Evolutionary conservation across 2,888 invertebrate species (phyloP), one percentile per base, ranked within the genome.

Genomic region (Cylloceria caligata): DNA sequence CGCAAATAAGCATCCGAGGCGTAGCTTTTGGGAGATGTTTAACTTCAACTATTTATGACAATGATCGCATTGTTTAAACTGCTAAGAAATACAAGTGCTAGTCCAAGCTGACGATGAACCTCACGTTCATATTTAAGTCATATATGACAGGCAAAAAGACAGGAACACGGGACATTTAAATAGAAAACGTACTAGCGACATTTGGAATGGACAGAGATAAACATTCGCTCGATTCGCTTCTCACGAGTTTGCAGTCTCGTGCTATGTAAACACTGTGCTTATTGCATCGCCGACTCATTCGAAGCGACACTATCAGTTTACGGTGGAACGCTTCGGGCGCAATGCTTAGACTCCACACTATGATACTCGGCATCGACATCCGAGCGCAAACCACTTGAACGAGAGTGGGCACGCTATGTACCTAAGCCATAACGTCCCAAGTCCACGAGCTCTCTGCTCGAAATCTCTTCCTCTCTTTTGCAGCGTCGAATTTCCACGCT

Each of bases 251-350:
- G 65, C 39, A 27, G 57, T 67, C 47, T 49, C 27, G 19, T 7
- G 42, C 13, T 72, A 65, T 67, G 78, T 19, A 72, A 73, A 79
- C 65, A 34, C 62, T 34, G 62, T 69, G 74, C 62, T 80, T 80
- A 80, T 80, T 74, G 55, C 80, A 74, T 60, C 62, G 62, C 62
- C 73, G 62, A 68, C 68, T 80, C 74, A 68, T 65, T 62, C 55
- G 13, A 62, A 80, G 62, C 52, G 80, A 45, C 67, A 67, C 72
- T 79, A 60, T 60, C 72, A 60, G 78, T 79, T 67, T 79, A 65
- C 47, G 57, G 62, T 64, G 65, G n/a, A 79, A 36, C 49, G 55
- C 49, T 57, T 45, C 67, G 16, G 27, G 45, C 65, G 27, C 27
- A 65, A 30, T 47, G 34, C 2, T 30, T 9, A 30, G 16, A 21